These are phyloP conservation scores for Lophius piscatorius DNA, from an alignment of 2,113 vertebrate species.

Conservation along the genomic window DNA sequence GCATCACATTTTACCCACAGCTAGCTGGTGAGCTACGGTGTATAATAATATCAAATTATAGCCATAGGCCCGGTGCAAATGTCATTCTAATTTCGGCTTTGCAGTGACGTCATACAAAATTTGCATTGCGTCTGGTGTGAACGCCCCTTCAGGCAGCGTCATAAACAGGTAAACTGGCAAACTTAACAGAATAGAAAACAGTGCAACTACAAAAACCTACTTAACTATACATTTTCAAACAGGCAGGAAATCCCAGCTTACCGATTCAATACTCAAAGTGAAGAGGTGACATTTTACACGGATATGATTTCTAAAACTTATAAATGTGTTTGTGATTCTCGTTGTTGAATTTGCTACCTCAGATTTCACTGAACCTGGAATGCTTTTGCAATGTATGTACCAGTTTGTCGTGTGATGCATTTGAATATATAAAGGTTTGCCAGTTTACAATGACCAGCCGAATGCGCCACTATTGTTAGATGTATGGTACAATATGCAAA, in stretches of 20 bases:
- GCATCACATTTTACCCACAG: too few relatives aligned
- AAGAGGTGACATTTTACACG: neutral
- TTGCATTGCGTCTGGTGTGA: too few relatives aligned
- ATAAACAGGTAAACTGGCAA: slow-evolving; percentile 68
- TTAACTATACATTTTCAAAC: neutral
- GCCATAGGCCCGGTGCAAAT: too few relatives aligned
- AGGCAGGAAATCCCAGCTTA: slow-evolving; percentile 8
- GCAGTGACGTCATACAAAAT: too few relatives aligned
- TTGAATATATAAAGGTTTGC: slow-evolving; percentile 57
- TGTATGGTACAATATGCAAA: slow-evolving; percentile 79
- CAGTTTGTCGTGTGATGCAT: slow-evolving; percentile 20
- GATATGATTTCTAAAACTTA: slow-evolving; percentile 16
- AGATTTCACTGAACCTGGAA: slow-evolving; percentile 63
- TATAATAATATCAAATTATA: too few relatives aligned
- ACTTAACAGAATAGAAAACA: slow-evolving; percentile 33
- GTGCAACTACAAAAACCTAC: slow-evolving; percentile 18
- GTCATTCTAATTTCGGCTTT: too few relatives aligned
- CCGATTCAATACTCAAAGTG: neutral
- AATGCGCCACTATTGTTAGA: slow-evolving; percentile 65
- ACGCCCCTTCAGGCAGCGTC: too few relatives aligned
- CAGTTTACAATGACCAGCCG: slow-evolving; percentile 67
- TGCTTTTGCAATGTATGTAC: slow-evolving; percentile 54
- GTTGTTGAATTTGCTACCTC: slow-evolving; percentile 75
- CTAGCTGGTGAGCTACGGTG: too few relatives aligned
- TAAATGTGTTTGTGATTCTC: slow-evolving; percentile 35